Conservation (phyloP, 2,113 vertebrate genomes). For the zebrafish (Danio rerio) region DNA sequence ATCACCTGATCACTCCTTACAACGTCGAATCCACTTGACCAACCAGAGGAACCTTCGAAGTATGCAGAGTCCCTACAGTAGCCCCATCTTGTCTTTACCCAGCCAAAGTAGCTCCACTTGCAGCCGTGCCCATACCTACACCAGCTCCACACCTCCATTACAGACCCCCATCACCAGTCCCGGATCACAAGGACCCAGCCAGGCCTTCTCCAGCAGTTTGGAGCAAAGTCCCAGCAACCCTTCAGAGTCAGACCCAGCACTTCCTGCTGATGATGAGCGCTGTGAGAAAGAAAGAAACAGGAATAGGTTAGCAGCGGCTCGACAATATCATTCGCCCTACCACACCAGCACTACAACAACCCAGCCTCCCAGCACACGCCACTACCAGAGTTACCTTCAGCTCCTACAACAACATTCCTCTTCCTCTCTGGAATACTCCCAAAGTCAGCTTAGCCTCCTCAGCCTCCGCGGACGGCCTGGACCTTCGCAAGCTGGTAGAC, state of each 20-base stretch:
- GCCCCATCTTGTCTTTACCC: constrained; percentile 39
- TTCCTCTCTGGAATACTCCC: constrained; percentile 90
- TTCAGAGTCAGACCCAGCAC: constrained; percentile 74
- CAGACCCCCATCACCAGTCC: constrained; percentile 68
- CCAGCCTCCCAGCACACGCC: constrained; percentile 80
- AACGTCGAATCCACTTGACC: constrained; percentile 84
- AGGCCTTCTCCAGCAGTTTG: constrained; percentile 72
- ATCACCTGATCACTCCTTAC: constrained; percentile 89
- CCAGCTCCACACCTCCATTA: constrained; percentile 63
- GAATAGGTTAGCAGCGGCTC: constrained; percentile 61
- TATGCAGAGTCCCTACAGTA: constrained; percentile 40
- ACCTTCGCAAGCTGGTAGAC: constrained; percentile 72
- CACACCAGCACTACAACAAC: constrained; percentile 82
- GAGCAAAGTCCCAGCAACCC: constrained; percentile 76
- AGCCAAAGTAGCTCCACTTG: constrained; percentile 10
- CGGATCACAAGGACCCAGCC: constrained; percentile 71
- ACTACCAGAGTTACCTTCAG: constrained; percentile 96
- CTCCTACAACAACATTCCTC: constrained; percentile 93
- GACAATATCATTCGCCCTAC: constrained; percentile 84
- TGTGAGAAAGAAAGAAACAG: constrained; percentile 74
- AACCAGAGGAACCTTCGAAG: constrained; percentile 89
- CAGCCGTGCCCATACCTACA: constrained; percentile 49
- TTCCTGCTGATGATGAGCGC: constrained; percentile 78
- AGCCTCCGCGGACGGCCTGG: constrained; percentile 81
- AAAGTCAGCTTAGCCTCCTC: constrained; percentile 92